phyloP scores from a whole-genome alignment of 2,797 vertebrate species.

The Enteromius radiatus region DNA sequence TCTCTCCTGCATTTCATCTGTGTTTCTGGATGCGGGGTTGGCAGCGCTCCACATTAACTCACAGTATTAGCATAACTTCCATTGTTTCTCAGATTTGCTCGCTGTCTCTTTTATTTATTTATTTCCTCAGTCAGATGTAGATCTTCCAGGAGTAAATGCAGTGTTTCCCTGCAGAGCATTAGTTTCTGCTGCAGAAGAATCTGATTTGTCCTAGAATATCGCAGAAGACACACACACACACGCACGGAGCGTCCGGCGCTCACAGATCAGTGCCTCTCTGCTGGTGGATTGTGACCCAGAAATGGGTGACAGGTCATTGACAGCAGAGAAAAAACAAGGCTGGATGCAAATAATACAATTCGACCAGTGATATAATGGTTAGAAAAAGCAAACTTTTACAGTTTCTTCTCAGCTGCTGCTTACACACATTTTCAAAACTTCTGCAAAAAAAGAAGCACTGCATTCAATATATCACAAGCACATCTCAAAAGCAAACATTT shows the following conservation, averaged over 20 bases:
- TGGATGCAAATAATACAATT: not conserved
- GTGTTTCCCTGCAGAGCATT: constrained; percentile 34
- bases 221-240: not conserved
- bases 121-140: constrained; percentile 43
- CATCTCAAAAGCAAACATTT: no score
- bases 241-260: not conserved
- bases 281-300: constrained; percentile 5
- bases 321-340: not conserved
- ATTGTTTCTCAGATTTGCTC: constrained; percentile 2
- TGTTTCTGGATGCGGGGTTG: constrained; percentile 35
- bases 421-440: not conserved
- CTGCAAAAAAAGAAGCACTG: no score
- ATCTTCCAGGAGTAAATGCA: constrained; percentile 41
- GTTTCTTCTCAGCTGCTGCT: not conserved
- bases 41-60: constrained; percentile 40
- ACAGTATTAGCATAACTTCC: constrained; percentile 49
- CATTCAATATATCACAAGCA: no score
- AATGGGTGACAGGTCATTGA: not conserved
- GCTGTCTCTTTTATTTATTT: constrained; percentile 47
- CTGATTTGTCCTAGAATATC: constrained; percentile 5
- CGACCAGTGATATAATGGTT: not conserved
- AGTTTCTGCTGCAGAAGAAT: constrained; percentile 25
- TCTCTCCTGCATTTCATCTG: constrained; percentile 37
- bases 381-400: not conserved
- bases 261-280: not conserved